Evolutionary conservation across 2,888 invertebrate species (phyloP).

Genomic region (Drosophila subquinaria): DNA sequence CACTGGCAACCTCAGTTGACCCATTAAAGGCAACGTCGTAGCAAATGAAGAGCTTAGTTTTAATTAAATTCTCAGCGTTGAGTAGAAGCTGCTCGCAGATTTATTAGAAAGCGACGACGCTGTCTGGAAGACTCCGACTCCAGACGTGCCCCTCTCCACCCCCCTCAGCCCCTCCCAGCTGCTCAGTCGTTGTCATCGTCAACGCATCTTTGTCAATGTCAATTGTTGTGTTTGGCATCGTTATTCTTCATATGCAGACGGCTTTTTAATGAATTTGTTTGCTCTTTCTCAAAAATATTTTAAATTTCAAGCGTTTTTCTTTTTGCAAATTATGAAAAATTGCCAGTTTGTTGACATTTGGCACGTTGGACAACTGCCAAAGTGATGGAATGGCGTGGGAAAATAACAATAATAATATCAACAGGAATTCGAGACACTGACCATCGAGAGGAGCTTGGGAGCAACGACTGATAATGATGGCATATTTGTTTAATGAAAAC

Average conservation of each 20-base stretch:
- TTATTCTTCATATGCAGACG: conserved; percentile 60
- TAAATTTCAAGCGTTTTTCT: conserved; percentile 36
- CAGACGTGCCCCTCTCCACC: conserved; percentile 3
- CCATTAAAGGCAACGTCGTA: conserved; percentile 27
- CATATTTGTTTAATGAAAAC: background rate
- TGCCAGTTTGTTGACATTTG: conserved; percentile 48
- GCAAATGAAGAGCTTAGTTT: conserved; percentile 73
- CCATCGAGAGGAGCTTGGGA: conserved; percentile 5
- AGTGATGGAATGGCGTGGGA: conserved; percentile 55
- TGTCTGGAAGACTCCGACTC: conserved; percentile 23
- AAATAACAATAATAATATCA: conserved; percentile 13
- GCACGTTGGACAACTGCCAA: conserved; percentile 20
- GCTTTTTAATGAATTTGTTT: conserved; percentile 58
- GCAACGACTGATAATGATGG: conserved; percentile 2
- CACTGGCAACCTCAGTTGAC: conserved; percentile 34
- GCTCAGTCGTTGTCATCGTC: conserved; percentile 21
- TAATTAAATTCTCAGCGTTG: conserved; percentile 70
- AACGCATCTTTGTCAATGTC: conserved; percentile 64
- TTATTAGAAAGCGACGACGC: conserved; percentile 52
- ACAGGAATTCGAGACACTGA: background rate
- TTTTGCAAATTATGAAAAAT: conserved; percentile 54
- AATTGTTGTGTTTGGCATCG: conserved; percentile 61
- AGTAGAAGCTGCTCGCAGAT: conserved; percentile 58
- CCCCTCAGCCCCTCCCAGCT: background rate
- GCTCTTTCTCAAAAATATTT: conserved; percentile 42